phyloP scores from a whole-genome alignment of 2,888 invertebrate genomes.

The Euspilapteryx auroguttella region DNA sequence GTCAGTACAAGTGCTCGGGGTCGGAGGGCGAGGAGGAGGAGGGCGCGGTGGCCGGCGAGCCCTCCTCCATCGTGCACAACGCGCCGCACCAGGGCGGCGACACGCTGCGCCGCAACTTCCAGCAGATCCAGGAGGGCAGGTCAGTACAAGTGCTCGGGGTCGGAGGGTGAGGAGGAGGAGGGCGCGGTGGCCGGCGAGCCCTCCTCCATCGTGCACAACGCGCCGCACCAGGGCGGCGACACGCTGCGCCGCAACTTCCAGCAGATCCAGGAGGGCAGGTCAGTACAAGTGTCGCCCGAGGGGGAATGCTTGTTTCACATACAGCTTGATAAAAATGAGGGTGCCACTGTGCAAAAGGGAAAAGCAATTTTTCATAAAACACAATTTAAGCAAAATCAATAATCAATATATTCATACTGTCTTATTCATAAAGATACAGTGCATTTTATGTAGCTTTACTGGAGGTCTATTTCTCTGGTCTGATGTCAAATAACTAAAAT shows the following conservation, averaged over 20 bases:
- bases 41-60: conserved; percentile 87
- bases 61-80: conserved; percentile 90
- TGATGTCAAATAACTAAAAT: too few relatives aligned
- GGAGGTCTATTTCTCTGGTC: too few relatives aligned
- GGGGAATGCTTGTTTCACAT: too few relatives aligned
- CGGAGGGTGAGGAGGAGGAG: conserved; percentile 66
- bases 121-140: conserved; percentile 89
- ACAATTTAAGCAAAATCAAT: too few relatives aligned
- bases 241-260: conserved; percentile 97
- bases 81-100: conserved; percentile 81
- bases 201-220: conserved; percentile 88
- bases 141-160: conserved; percentile 10
- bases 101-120: conserved; percentile 95
- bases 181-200: conserved; percentile 90
- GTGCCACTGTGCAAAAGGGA: too few relatives aligned
- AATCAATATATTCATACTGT: too few relatives aligned
- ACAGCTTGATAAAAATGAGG: too few relatives aligned
- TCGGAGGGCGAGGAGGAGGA: conserved; percentile 66
- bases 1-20: conserved; percentile 13
- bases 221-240: conserved; percentile 79
- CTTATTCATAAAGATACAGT: too few relatives aligned
- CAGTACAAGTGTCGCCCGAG: conserved; percentile 8
- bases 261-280: conserved; percentile 86
- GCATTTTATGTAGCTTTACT: too few relatives aligned
- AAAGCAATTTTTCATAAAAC: too few relatives aligned